These are phyloP conservation scores for Epizoanthus rinbou DNA, from an alignment of 92 coral and sea anemone genomes.

Conservation along the genomic window DNA sequence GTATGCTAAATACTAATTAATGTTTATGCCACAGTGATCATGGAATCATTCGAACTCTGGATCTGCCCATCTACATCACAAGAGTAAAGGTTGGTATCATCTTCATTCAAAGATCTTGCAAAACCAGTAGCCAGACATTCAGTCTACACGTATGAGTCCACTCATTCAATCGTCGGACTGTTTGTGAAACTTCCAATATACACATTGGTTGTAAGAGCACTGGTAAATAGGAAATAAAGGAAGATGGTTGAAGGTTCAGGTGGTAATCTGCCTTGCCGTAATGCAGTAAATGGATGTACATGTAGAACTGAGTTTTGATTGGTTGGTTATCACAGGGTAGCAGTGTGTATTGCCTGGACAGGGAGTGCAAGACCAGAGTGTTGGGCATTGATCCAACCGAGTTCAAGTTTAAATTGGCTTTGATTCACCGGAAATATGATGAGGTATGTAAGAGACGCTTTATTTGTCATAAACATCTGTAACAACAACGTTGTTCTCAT, in stretches of 20 bases:
- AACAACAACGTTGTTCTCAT: too few relatives aligned
- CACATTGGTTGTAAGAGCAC: too few relatives aligned
- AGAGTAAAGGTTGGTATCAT: constrained; percentile 83
- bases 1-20: not conserved
- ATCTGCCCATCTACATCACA: constrained; percentile 96
- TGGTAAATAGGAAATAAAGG: too few relatives aligned
- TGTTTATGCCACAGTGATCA: constrained; percentile 70
- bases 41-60: constrained; percentile 97
- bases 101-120: not conserved
- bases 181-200: too few relatives aligned
- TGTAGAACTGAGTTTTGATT: constrained; percentile 10
- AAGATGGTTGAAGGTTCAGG: too few relatives aligned
- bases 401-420: constrained; percentile 93
- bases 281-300: not conserved
- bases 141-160: not conserved
- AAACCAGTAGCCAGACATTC: too few relatives aligned
- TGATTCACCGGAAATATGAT: constrained; percentile 95
- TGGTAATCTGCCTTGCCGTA: not conserved
- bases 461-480: not conserved
- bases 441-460: constrained; percentile 65
- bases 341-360: constrained; percentile 94
- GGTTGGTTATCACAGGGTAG: constrained; percentile 74
- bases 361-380: constrained; percentile 97
- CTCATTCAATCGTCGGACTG: too few relatives aligned
- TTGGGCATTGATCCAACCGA: constrained; percentile 98